These are phyloP conservation scores for Diuraphis noxia DNA, from an alignment of 1,140 invertebrate species.

Conservation along the genomic window DNA sequence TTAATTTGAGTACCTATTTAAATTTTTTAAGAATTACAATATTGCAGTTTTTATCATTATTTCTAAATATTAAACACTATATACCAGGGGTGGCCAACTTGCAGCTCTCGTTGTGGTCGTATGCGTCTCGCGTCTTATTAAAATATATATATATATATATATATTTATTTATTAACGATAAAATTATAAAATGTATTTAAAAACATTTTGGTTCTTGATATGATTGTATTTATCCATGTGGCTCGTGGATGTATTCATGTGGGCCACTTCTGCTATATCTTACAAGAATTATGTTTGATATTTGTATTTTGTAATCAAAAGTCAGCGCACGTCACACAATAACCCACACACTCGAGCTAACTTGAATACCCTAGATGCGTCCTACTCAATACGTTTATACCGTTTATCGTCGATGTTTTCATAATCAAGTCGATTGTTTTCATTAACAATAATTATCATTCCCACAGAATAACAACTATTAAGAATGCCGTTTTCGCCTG, in stretches of 20 bases:
- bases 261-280: too few relatives aligned
- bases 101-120: too few relatives aligned
- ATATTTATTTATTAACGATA: too few relatives aligned
- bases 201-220: too few relatives aligned
- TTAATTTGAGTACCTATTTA: too few relatives aligned
- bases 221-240: too few relatives aligned
- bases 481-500: conserved; percentile 28
- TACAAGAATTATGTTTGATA: not conserved
- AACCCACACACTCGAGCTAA: not conserved
- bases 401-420: not conserved
- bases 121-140: too few relatives aligned
- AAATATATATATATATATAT: too few relatives aligned
- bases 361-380: not conserved
- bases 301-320: not conserved
- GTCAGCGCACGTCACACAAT: not conserved
- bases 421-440: conserved; percentile 50
- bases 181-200: too few relatives aligned
- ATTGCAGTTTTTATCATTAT: not conserved
- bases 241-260: too few relatives aligned
- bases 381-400: conserved; percentile 18
- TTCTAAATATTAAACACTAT: not conserved
- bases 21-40: not conserved
- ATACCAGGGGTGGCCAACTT: not conserved
- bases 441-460: conserved; percentile 25
- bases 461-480: not conserved